Evolutionary conservation across 2,797 vertebrate species (phyloP), one percentile per base, ranked within the genome.

Genomic region (Heterohyrax brucei): DNA sequence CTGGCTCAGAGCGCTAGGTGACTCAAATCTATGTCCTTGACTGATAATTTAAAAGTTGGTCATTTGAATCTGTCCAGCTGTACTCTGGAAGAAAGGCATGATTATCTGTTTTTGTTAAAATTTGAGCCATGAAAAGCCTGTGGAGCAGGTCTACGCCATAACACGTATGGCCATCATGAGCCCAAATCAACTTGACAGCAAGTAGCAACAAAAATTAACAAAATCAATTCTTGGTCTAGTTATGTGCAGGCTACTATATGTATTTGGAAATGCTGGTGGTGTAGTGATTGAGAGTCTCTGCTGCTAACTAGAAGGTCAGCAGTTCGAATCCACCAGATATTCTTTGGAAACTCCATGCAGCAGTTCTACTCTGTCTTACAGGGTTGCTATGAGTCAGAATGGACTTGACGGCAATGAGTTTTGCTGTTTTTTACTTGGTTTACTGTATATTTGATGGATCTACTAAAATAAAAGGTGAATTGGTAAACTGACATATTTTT

Each of bases 391-490:
- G 39, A 39, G 39, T 39, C 39, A 39, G 39, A 39, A 39, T 39
- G 39, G 39, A 39, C 39, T 39, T 39, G 39, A 39, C 39, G 39
- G 39, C 39, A 39, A 39, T 39, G 39, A 39, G 39, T 39, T 39
- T 39, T 39, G 39, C 39, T 39, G 39, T 39, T 19, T 39, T 72
- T 7, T 33, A 61, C 81, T 95, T 72, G 56, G 48, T 87, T 90
- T 96, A 39, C 39, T 39, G 39, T 56, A 56, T 94, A 22, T 76
- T 53, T 90, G 19, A 77, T 3, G 30, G 44, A 89, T 5, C 19
- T 61, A 77, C 26, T 78, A 39, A 86, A 95, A 4, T 48, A 73
- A 86, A 64, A 62, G n/a, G 10, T 89, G 28, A 86, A 83, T 83
- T 87, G 7, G 5, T 64, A 89, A 84, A 85, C 44, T 76, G 26